phyloP scores from a whole-genome alignment of 2,888 invertebrate species.

The Tachina grossa region DNA sequence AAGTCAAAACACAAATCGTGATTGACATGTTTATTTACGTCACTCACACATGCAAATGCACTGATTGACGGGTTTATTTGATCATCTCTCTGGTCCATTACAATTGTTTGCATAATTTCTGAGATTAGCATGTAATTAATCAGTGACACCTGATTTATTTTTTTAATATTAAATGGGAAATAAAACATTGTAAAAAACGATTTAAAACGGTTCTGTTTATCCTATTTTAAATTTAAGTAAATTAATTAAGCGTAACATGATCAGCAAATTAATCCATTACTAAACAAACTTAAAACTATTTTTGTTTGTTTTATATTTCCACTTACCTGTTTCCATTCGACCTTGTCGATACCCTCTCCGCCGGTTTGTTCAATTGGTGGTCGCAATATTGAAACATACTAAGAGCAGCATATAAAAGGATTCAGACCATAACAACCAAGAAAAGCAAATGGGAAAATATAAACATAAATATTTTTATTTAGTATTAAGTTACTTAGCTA shows the following conservation, averaged over 20 bases:
- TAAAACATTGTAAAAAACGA: too few relatives aligned
- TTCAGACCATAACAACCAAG: constrained; percentile 2
- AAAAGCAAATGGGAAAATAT: not conserved
- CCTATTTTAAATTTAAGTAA: not conserved
- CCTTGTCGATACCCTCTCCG: constrained; percentile 89
- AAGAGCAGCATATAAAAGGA: constrained; percentile 69
- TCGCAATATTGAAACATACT: constrained; percentile 93
- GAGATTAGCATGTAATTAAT: too few relatives aligned
- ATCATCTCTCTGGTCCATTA: too few relatives aligned
- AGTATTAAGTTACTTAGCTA: constrained; percentile 1
- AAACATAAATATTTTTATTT: constrained; percentile 17
- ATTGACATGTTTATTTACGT: too few relatives aligned
- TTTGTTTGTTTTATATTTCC: not conserved
- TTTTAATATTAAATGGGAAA: too few relatives aligned
- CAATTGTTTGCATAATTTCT: too few relatives aligned
- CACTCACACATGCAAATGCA: too few relatives aligned
- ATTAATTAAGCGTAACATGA: not conserved
- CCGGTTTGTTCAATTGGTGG: constrained; percentile 90
- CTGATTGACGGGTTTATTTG: too few relatives aligned
- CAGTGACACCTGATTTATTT: too few relatives aligned
- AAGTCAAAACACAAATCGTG: too few relatives aligned
- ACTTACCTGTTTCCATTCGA: constrained; percentile 95
- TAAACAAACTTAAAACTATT: not conserved
- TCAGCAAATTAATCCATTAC: not conserved
- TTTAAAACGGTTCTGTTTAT: not conserved